These are phyloP conservation scores for Drosophila birchii DNA, from an alignment of 2,888 invertebrate species.

Conservation along the genomic window DNA sequence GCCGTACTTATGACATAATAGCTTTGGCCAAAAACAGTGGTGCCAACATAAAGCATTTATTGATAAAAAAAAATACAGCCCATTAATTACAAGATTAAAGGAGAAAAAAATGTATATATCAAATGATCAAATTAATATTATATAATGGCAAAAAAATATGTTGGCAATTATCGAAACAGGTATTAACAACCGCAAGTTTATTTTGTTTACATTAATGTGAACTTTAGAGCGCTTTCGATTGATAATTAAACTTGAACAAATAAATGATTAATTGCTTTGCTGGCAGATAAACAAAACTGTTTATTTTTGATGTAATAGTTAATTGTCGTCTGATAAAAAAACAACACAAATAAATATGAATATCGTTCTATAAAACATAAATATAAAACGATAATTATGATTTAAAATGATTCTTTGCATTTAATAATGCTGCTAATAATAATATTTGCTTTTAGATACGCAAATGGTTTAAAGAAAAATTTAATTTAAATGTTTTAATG, in stretches of 20 bases:
- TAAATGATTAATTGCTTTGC: constrained; percentile 13
- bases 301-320: constrained; percentile 9
- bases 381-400: background rate
- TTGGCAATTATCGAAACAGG: constrained; percentile 4
- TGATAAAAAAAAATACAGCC: background rate
- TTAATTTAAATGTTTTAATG: background rate
- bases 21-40: constrained; percentile 65
- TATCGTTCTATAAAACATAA: background rate
- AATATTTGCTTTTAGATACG: no score
- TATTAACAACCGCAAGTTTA: constrained; percentile 3
- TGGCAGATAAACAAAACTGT: background rate
- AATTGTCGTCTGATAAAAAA: background rate
- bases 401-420: background rate
- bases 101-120: background rate
- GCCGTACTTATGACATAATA: constrained; percentile 75
- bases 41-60: background rate
- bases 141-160: constrained; percentile 1
- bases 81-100: constrained; percentile 10
- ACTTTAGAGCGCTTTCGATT: background rate
- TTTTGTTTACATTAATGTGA: constrained; percentile 4
- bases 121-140: constrained; percentile 9
- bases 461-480: background rate
- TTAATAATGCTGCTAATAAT: background rate
- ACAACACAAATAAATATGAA: background rate
- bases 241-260: constrained; percentile 16